These are phyloP conservation scores for Potamilus streckersoni DNA, from an alignment of 1,140 invertebrate genomes.

Conservation along the genomic window DNA sequence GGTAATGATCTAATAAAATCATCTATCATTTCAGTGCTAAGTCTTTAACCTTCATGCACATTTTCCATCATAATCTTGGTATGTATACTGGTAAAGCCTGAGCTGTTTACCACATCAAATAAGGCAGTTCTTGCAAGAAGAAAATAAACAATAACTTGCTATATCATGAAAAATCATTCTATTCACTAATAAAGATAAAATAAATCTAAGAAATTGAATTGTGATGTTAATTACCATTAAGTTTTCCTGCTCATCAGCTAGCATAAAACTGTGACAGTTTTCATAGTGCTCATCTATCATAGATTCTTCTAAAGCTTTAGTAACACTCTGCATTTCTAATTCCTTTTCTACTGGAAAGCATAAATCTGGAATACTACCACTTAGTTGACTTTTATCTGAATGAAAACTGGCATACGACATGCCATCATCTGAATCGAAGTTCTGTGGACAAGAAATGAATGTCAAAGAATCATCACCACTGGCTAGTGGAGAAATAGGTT, in stretches of 20 bases:
- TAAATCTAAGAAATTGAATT: not conserved
- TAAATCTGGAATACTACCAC: slow-evolving; percentile 48
- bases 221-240: slow-evolving; percentile 45
- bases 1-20: too few species aligned
- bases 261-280: slow-evolving; percentile 58
- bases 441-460: slow-evolving; percentile 57
- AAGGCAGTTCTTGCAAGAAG: not conserved
- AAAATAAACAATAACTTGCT: not conserved
- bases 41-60: too few species aligned
- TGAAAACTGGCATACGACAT: slow-evolving; percentile 46
- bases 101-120: slow-evolving; percentile 13
- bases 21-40: too few species aligned
- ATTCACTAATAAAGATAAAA: slow-evolving; percentile 1
- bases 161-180: not conserved
- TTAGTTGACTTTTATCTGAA: slow-evolving; percentile 42
- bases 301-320: slow-evolving; percentile 36
- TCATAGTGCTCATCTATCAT: slow-evolving; percentile 37
- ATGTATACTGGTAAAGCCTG: too few species aligned
- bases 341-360: slow-evolving; percentile 27
- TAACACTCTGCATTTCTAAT: slow-evolving; percentile 26
- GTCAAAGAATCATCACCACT: slow-evolving; percentile 52
- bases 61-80: too few species aligned
- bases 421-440: slow-evolving; percentile 29
- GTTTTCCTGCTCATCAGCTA: slow-evolving; percentile 66
- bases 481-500: slow-evolving; percentile 50